Percentiles rank a stretch among this genome's conserved stretches.
phyloP scores from a whole-genome alignment of 2,113 vertebrate genomes.

The Carassius auratus region DNA sequence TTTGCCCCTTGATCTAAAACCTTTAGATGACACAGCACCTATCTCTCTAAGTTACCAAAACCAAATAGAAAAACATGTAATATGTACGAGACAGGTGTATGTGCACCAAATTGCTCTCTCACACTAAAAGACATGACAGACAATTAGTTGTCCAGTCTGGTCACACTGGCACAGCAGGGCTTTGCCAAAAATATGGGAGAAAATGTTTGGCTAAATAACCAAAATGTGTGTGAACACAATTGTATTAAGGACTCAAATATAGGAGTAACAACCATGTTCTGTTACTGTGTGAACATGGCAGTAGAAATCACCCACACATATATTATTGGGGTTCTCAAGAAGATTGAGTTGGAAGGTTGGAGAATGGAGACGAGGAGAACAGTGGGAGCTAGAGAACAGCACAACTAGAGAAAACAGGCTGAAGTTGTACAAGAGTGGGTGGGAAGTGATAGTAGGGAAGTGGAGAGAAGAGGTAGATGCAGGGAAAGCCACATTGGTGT shows the following conservation, averaged over 20 bases:
- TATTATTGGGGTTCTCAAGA: conserved; percentile 21
- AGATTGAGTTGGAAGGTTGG: not conserved
- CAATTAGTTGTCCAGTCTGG: not conserved
- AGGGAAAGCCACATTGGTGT: no score
- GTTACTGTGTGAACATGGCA: not conserved
- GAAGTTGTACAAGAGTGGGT: no score
- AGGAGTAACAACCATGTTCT: not conserved
- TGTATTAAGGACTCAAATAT: not conserved
- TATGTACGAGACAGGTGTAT: not conserved
- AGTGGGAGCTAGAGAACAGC: conserved; percentile 15
- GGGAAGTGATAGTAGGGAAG: no score
- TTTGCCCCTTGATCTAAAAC: not conserved
- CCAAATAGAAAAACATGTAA: not conserved
- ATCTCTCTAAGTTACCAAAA: not conserved
- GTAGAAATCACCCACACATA: conserved; percentile 6
- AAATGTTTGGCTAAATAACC: not conserved
- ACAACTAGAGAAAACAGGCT: not conserved
- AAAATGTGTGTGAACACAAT: not conserved
- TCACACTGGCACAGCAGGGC: not conserved
- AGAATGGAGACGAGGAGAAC: conserved; percentile 22
- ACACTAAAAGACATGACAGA: not conserved
- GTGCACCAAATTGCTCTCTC: not conserved
- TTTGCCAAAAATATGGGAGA: not conserved
- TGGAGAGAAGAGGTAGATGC: no score
- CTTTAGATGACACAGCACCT: not conserved